Evolutionary conservation across 1,140 invertebrate species (phyloP), one percentile per base, ranked within the genome.

Genomic region (Chironomus tepperi): DNA sequence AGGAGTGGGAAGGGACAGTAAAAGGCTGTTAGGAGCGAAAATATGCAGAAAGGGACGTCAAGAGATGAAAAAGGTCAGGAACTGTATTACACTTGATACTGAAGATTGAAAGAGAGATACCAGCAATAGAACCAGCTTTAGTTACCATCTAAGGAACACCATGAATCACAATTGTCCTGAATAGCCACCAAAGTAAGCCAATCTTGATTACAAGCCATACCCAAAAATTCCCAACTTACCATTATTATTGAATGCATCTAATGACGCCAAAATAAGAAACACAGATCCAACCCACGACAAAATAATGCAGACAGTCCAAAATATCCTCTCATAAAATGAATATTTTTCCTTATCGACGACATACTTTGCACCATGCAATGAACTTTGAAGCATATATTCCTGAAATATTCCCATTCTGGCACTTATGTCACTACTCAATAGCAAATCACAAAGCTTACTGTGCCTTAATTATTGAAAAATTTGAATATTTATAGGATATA

Each of bases 231-330:
- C 2, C 8, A 15, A 5, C 47, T 57, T 3, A 70, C 65, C 83
- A 75, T 88, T 85, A 76, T 87, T 83, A 73, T 84, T 80, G 76
- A 84, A 89, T 15, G 86, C 84, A n/a, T 85, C 79, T 77, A 89
- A 84, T 15, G 87, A 86, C 0, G 86, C 85, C 1, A 79, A 77
- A 19, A 90, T 88, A 5, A 90, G 79, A n/a, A 86, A 75, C 24
- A 83, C 83, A 3, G 89, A 87, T 1, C 86, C 86, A 43, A 86
- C 85, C 87, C 88, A 90, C 2, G 88, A 88, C 2, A 87, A 74
- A 1, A 78, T 76, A n/a, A 90, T 85, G 57, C 86, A 87, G 16
- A 88, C 75, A 1, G 86, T 21, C 90, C 90, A 92, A 79, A 90
- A 90, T 47, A 89, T 75, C 77, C 85, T 83, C 79, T 87, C 86